Evolutionary conservation across 2,888 invertebrate species (phyloP).

Genomic region (Urechis unicinctus): DNA sequence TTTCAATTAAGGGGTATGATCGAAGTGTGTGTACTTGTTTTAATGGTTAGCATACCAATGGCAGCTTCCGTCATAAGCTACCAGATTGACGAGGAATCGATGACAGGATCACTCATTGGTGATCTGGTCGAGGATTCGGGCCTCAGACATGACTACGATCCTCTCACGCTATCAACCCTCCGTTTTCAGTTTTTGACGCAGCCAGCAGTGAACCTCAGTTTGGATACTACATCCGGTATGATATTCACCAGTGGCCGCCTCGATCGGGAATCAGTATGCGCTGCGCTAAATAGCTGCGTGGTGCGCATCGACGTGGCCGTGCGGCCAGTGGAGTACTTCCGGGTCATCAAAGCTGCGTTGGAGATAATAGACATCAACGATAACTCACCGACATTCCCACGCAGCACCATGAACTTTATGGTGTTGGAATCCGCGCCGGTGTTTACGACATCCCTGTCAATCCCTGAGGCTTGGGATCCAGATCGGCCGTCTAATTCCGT

Average conservation of each 20-base stretch:
- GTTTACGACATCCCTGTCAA: background rate
- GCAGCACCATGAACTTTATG: background rate
- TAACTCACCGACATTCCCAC: constrained; percentile 7
- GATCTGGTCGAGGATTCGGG: background rate
- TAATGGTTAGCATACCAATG: no score
- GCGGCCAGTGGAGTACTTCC: constrained; percentile 9
- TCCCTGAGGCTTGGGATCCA: constrained; percentile 9
- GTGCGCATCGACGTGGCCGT: constrained; percentile 17
- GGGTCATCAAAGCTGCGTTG: constrained; percentile 15
- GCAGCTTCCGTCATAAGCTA: no score
- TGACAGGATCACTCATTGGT: background rate
- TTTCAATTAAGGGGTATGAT: no score
- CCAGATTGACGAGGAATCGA: background rate
- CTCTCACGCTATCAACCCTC: background rate
- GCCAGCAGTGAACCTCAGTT: background rate
- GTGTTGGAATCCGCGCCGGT: constrained; percentile 9
- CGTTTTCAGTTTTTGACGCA: background rate
- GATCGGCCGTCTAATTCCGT: constrained; percentile 12
- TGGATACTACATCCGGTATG: background rate
- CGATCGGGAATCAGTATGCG: background rate
- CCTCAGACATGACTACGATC: background rate
- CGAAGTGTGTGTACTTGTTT: no score
- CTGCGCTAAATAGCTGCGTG: background rate
- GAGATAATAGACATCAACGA: constrained; percentile 18
- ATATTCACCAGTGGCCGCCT: background rate